Evolutionary conservation across 2,888 invertebrate genomes (phyloP).

Genomic region (Sphecodes monilicornis): DNA sequence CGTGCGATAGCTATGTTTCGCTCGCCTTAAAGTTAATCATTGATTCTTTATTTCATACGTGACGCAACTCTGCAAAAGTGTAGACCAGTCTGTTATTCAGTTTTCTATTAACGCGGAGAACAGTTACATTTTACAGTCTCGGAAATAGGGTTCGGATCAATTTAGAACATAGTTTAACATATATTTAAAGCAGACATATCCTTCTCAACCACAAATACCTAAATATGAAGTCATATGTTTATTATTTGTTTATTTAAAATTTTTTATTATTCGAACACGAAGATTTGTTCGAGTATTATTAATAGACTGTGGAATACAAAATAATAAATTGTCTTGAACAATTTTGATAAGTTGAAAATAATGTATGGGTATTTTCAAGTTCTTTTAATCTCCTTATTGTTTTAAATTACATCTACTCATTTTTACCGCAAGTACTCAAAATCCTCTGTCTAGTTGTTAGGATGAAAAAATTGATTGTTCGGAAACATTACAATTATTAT

Average conservation of each 20-base stretch:
- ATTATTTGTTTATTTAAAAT: neutral
- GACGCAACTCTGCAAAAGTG: neutral
- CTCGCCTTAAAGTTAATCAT: conserved; percentile 30
- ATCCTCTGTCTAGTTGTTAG: too few relatives aligned
- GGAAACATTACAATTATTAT: too few relatives aligned
- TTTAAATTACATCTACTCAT: too few relatives aligned
- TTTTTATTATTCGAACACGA: neutral
- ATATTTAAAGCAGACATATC: neutral
- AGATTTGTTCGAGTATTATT: too few relatives aligned
- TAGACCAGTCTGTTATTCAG: conserved; percentile 10
- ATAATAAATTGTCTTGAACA: neutral
- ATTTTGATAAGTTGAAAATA: too few relatives aligned
- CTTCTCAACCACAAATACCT: neutral
- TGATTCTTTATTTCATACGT: conserved; percentile 27
- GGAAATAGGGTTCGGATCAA: neutral
- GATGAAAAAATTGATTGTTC: too few relatives aligned
- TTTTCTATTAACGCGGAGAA: conserved; percentile 2
- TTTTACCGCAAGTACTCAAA: too few relatives aligned
- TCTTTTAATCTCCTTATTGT: too few relatives aligned
- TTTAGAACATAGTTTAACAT: neutral
- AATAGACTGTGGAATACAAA: neutral
- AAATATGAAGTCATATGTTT: neutral
- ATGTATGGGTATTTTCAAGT: too few relatives aligned
- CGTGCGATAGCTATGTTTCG: conserved; percentile 17
- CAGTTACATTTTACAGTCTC: neutral